phyloP scores from a whole-genome alignment of 2,113 vertebrate species.

The Oryzias curvinotus region DNA sequence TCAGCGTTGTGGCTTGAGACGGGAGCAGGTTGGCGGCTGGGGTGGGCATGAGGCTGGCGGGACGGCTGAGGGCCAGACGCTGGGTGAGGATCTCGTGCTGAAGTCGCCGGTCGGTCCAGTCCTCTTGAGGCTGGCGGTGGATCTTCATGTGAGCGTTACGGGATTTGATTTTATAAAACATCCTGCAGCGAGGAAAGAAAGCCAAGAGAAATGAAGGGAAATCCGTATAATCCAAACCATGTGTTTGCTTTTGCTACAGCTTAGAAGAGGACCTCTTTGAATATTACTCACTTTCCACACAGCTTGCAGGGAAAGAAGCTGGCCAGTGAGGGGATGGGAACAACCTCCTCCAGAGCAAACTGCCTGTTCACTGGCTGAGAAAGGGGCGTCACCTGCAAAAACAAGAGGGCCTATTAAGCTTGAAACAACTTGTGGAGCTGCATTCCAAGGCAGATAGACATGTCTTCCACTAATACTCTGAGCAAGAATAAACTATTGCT shows the following conservation, averaged over 20 bases:
- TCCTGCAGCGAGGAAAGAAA: conserved; percentile 52
- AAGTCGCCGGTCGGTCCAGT: conserved; percentile 65
- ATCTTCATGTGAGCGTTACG: conserved; percentile 86
- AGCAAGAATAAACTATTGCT: conserved; percentile 6
- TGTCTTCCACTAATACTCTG: conserved; percentile 2
- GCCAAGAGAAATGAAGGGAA: background rate
- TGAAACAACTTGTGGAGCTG: conserved; percentile 5
- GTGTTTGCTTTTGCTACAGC: conserved; percentile 18
- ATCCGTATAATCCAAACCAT: conserved; percentile 30
- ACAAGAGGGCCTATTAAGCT: conserved; percentile 25
- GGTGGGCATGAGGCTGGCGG: conserved; percentile 51
- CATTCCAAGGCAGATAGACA: conserved; percentile 20
- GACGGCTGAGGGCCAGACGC: conserved; percentile 50
- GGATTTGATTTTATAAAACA: conserved; percentile 84
- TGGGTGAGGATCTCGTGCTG: conserved; percentile 63
- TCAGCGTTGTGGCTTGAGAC: conserved; percentile 32
- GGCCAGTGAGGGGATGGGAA: conserved; percentile 63
- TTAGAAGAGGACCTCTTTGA: conserved; percentile 5
- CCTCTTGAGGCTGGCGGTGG: conserved; percentile 80
- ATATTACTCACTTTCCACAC: conserved; percentile 81
- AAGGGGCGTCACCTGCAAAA: conserved; percentile 48
- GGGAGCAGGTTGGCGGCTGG: conserved; percentile 42
- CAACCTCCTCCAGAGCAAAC: conserved; percentile 40
- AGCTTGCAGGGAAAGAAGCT: conserved; percentile 81
- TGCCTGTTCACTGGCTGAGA: conserved; percentile 48